phyloP scores from a whole-genome alignment of 1,140 invertebrate species.

The Palaemon carinicauda region DNA sequence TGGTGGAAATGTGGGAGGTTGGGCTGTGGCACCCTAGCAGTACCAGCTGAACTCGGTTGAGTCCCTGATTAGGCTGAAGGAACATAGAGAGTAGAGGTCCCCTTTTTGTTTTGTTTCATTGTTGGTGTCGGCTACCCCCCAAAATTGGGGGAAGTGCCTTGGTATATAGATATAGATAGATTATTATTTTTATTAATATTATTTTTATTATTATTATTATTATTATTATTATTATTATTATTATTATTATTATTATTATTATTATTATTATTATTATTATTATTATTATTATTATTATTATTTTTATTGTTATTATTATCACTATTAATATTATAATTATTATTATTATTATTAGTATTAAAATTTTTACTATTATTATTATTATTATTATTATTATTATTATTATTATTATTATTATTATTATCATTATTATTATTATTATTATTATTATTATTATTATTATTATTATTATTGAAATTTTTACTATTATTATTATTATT shows the following conservation, averaged over 20 bases:
- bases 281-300: background rate
- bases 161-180: background rate
- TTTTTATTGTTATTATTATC: background rate
- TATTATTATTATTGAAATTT: too few relatives aligned
- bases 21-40: too few relatives aligned
- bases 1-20: too few relatives aligned
- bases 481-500: background rate
- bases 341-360: background rate
- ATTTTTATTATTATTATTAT: background rate
- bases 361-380: too few relatives aligned
- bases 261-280: background rate
- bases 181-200: background rate
- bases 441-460: background rate
- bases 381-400: background rate
- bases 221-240: background rate
- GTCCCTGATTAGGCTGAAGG: too few relatives aligned
- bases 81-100: too few relatives aligned
- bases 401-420: background rate
- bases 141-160: too few relatives aligned
- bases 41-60: too few relatives aligned
- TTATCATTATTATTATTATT: background rate
- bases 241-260: background rate
- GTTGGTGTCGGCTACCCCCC: too few relatives aligned
- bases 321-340: background rate
- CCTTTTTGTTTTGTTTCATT: too few relatives aligned